phyloP scores from a whole-genome alignment of 30 jellyfish, hydroid and myxozoan species.

The Chrysaora quinquecirrha region DNA sequence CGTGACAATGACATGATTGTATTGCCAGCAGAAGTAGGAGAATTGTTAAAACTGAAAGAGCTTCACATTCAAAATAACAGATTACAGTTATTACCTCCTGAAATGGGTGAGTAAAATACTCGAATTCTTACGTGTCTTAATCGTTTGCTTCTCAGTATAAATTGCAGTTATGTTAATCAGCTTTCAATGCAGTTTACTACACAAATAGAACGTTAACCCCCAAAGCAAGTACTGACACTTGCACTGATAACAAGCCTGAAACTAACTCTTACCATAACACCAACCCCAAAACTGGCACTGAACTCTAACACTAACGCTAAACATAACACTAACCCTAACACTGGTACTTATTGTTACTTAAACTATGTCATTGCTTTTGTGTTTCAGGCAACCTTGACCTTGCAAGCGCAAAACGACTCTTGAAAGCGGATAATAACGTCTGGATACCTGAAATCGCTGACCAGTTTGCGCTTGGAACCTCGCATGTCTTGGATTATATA shows the following conservation, averaged over 20 bases:
- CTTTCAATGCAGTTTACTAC: no score
- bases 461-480: conserved; percentile 88
- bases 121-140: no score
- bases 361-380: not conserved
- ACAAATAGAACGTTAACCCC: no score
- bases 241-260: no score
- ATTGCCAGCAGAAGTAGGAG: conserved; percentile 90
- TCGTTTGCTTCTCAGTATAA: no score
- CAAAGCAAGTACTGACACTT: no score
- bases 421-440: conserved; percentile 92
- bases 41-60: conserved; percentile 82
- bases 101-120: conserved; percentile 89
- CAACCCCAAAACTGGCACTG: no score
- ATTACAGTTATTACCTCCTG: conserved; percentile 93
- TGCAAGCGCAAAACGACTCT: conserved; percentile 72
- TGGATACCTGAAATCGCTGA: conserved; percentile 97
- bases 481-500: conserved; percentile 86
- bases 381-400: conserved; percentile 79
- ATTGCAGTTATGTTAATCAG: no score
- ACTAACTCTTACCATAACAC: no score
- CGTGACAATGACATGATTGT: conserved; percentile 92
- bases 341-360: no score
- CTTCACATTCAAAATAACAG: conserved; percentile 92
- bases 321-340: no score
- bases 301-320: no score